Base-by-base conservation (phyloP, 2,113 vertebrate genomes). In the Aptenodytes patagonicus region DNA sequence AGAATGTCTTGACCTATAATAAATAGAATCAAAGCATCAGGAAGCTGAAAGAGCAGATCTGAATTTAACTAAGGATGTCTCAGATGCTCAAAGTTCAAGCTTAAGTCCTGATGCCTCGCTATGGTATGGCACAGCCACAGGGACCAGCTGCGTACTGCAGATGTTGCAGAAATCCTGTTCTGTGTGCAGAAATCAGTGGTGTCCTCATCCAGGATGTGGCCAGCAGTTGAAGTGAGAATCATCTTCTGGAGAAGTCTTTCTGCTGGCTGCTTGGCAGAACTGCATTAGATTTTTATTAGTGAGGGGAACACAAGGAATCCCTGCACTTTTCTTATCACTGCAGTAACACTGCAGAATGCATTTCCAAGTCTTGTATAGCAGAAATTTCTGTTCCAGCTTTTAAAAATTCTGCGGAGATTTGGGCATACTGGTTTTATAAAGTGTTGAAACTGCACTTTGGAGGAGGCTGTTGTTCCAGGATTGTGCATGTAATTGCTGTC, bases 361-460 rank as follows among this genome's bases (percentile, higher is more conserved):
- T 57, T 89, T 92, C 52, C 49, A 82, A 62, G 29, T 89, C 80
- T 85, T 72, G 13, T 65, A 38, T 61, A 75, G 44, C 51, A 89
- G 49, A 61, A 87, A 87, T 46, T 75, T 89, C 87, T 89, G 47
- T 94, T 68, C 95, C 70, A 95, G 73, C 69, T 96, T 89, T 91
- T 87, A 77, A 94, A 95, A 86, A 91, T 93, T 91, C 54, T 64
- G 60, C 7, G 7, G 85, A 64, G 68, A 49, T 90, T 76, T 93
- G 77, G 31, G 19, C 32, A 49, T 49, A 25, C 34, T 82, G n/a
- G 11, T 90, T 92, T 92, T 91, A 10, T 76, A 8, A 92, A 81
- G 36, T 76, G 42, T 87, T 86, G 81, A 75, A 81, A 29, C 15
- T 40, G 55, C 57, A 60, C 40, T 89, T 93, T 75, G 73, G 69